Evolutionary conservation across 2,797 vertebrate species (phyloP), one percentile per base, ranked within the genome.

Genomic region (Telmatherina bonti): DNA sequence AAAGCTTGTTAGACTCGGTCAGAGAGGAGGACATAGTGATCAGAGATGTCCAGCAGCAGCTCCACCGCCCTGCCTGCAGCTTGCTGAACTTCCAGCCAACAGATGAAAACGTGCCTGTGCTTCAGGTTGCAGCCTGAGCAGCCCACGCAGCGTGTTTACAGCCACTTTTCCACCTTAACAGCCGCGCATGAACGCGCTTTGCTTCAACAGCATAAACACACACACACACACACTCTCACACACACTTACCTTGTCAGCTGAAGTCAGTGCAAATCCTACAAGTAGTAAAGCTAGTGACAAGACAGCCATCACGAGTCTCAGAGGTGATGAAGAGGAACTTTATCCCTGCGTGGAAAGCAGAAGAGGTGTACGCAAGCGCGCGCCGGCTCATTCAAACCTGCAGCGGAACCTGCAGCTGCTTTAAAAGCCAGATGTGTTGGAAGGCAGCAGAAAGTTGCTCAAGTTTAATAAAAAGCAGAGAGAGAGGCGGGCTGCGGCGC

Each of bases 261-360:
- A 93, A 91, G 95, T 95, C 94, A 93, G 86, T 71, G 90, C 83
- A 81, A 93, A 79, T 91, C 95, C 95, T 81, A 88, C 88, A 74
- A 95, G 85, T 45, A 96, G 83, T 45, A 95, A 70, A 86, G 95
- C 95, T 62, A 96, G 93, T 92, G 95, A 95, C 86, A 94, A 95
- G 90, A 94, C 91, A 88, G 95, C 94, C 97, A 98, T 98, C 95
- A 92, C 96, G 94, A 93, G 93, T 91, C 89, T 82, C 66, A 69
- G 3, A 67, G 41, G 72, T 57, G 51, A 70, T 61, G 72, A 56
- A 72, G n/a, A n/a, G n/a, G 66, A 76, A 72, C 80, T 80, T 84
- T 88, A 85, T 89, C 88, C 89, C 76, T 75, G 65, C 66, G 82
- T 73, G 1, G 72, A 79, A 65, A 49, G n/a, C 24, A 18, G 20